Evolutionary conservation across 2,888 invertebrate species (phyloP).

Genomic region (Drosophila meridionalis): DNA sequence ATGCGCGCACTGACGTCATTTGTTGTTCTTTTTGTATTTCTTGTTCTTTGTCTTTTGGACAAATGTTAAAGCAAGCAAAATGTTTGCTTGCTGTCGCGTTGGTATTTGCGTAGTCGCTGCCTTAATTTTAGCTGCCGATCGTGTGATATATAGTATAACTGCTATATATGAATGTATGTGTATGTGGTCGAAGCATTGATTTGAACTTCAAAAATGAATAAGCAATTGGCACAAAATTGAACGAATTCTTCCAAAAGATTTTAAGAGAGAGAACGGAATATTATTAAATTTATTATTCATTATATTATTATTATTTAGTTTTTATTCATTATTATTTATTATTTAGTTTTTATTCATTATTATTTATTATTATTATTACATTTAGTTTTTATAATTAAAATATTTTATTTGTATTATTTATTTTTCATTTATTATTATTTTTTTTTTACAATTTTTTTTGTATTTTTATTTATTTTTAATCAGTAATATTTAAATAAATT

Average conservation of each 20-base stretch:
- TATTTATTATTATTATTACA: neutral
- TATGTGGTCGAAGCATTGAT: slow-evolving; percentile 41
- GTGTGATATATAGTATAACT: slow-evolving; percentile 23
- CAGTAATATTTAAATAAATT: too few relatives aligned
- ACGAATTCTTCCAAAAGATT: slow-evolving; percentile 10
- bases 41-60: slow-evolving; percentile 18
- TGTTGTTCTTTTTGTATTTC: slow-evolving; percentile 17
- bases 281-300: slow-evolving; percentile 21
- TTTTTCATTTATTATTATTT: neutral
- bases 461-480: neutral
- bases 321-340: neutral
- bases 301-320: slow-evolving; percentile 1
- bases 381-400: too few relatives aligned
- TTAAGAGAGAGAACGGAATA: slow-evolving; percentile 18
- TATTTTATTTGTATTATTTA: neutral
- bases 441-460: neutral
- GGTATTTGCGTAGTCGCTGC: slow-evolving; percentile 40
- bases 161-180: neutral
- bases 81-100: slow-evolving; percentile 30
- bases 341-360: slow-evolving; percentile 8
- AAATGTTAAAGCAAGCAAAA: slow-evolving; percentile 61
- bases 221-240: slow-evolving; percentile 16
- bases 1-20: slow-evolving; percentile 74
- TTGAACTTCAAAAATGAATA: slow-evolving; percentile 34
- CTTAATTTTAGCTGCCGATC: slow-evolving; percentile 57